Conservation (phyloP, 92 coral and sea anemone genomes). For the Virgularia gustaviana region DNA sequence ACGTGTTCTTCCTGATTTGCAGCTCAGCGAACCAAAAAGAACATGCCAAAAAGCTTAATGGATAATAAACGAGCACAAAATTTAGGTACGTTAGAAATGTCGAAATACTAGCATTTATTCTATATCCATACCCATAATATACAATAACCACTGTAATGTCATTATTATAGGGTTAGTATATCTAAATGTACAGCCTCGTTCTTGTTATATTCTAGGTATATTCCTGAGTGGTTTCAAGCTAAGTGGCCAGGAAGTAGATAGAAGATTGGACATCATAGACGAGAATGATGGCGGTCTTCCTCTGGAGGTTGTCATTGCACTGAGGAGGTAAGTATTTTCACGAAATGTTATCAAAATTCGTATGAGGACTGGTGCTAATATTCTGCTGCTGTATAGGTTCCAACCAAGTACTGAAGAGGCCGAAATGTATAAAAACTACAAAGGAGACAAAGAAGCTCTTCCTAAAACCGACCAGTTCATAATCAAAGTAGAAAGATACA, state of each 20-base stretch:
- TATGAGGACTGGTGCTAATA: not conserved
- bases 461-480: constrained; percentile 80
- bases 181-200: too few relatives aligned
- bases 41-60: constrained; percentile 64
- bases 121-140: too few relatives aligned
- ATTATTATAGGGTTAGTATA: too few relatives aligned
- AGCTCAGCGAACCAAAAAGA: constrained; percentile 61
- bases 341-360: not conserved
- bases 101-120: too few relatives aligned
- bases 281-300: constrained; percentile 93
- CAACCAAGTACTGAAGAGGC: constrained; percentile 88
- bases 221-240: constrained; percentile 90
- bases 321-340: constrained; percentile 66
- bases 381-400: constrained; percentile 48
- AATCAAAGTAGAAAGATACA: constrained; percentile 65
- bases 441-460: constrained; percentile 61
- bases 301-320: constrained; percentile 84
- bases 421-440: constrained; percentile 94
- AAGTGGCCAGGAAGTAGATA: constrained; percentile 70
- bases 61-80: constrained; percentile 95
- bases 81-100: constrained; percentile 67
- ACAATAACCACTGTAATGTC: too few relatives aligned
- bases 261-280: constrained; percentile 67
- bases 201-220: constrained; percentile 54
- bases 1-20: not conserved